phyloP scores from a whole-genome alignment of 2,797 vertebrate genomes.

The Rhinichthys osculus region DNA sequence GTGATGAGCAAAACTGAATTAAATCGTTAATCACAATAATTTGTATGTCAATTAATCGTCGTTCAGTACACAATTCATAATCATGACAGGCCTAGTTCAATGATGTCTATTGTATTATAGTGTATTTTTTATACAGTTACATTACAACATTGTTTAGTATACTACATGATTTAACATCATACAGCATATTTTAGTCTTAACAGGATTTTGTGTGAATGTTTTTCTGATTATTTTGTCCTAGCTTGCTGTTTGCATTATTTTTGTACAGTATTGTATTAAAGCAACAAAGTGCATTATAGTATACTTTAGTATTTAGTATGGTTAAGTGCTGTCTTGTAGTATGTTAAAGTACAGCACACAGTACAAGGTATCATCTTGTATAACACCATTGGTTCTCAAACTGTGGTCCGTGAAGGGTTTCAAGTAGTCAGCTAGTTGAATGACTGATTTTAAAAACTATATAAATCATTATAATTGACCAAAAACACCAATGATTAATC shows the following conservation, averaged over 20 bases:
- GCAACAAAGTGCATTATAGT: not conserved
- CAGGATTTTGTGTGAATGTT: not conserved
- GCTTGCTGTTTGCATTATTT: not conserved
- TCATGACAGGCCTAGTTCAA: not conserved
- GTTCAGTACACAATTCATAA: not conserved
- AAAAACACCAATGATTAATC: not conserved
- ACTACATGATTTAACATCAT: not conserved
- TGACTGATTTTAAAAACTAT: not conserved
- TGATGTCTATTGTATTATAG: not conserved
- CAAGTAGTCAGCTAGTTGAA: not conserved
- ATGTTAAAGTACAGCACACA: not conserved
- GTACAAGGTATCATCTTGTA: not conserved
- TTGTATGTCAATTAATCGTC: not conserved
- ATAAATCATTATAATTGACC: not conserved
- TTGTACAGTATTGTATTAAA: not conserved
- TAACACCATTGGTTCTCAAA: not conserved
- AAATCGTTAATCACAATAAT: not conserved
- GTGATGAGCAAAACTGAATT: not conserved
- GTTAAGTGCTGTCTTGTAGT: not conserved
- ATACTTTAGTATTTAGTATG: not conserved
- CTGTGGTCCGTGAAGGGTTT: not conserved
- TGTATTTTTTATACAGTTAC: not conserved
- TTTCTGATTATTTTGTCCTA: not conserved
- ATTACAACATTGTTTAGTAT: not conserved
- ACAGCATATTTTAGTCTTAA: not conserved